phyloP scores from a whole-genome alignment of 2,113 vertebrate species.

The Osmerus eperlanus region DNA sequence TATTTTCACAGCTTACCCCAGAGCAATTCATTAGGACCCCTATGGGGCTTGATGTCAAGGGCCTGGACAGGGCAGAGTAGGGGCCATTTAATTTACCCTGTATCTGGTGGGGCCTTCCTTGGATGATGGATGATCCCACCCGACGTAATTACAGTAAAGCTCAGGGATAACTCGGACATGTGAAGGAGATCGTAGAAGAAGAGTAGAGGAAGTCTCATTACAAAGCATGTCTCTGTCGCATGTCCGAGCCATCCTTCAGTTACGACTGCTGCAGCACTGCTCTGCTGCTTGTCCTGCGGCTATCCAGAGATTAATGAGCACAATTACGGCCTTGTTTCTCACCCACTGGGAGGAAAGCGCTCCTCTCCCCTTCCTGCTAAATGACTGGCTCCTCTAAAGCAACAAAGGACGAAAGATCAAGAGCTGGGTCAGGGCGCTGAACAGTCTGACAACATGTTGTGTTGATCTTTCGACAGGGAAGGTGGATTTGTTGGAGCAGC shows the following conservation, averaged over 20 bases:
- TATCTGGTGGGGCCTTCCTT: no score
- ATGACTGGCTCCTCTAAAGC: not conserved
- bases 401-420: slow-evolving; percentile 2
- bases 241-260: slow-evolving; percentile 10
- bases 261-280: not conserved
- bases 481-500: slow-evolving; percentile 72
- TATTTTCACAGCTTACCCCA: slow-evolving; percentile 19
- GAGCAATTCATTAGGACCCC: slow-evolving; percentile 10
- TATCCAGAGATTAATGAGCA: not conserved
- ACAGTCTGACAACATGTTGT: slow-evolving; percentile 6
- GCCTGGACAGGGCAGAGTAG: not conserved
- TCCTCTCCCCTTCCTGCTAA: slow-evolving; percentile 7
- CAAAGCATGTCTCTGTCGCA: not conserved
- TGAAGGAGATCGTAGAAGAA: no score
- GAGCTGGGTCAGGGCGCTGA: not conserved
- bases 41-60: not conserved
- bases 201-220: no score
- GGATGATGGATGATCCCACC: no score
- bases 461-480: slow-evolving; percentile 57
- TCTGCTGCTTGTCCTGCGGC: not conserved
- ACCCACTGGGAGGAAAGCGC: not conserved
- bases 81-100: no score
- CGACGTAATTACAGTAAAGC: no score
- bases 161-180: no score
- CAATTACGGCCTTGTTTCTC: slow-evolving; percentile 6